Evolutionary conservation across 2,113 vertebrate genomes (phyloP).

Genomic region (Seriola aureovittata): DNA sequence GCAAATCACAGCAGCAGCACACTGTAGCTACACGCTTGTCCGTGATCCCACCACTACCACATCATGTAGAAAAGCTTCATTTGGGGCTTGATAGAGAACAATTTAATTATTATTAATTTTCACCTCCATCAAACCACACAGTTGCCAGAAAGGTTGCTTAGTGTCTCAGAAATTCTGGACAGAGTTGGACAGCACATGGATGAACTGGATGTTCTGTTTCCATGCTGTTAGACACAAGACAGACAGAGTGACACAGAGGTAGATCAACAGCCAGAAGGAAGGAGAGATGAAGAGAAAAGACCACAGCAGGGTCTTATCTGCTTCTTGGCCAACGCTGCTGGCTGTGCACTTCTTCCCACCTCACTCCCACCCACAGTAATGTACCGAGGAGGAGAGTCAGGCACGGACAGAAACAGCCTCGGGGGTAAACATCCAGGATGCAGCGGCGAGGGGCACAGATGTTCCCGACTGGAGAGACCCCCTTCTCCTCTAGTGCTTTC

Average conservation of each 20-base stretch:
- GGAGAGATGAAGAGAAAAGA: background rate
- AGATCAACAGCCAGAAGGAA: background rate
- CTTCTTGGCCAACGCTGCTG: background rate
- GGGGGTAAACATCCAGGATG: conserved; percentile 72
- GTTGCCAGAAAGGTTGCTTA: background rate
- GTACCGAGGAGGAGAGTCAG: conserved; percentile 28
- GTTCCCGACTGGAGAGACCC: conserved; percentile 65
- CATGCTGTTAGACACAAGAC: background rate
- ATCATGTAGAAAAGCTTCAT: background rate
- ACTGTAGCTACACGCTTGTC: too few relatives aligned
- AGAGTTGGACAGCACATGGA: too few relatives aligned
- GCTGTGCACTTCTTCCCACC: conserved; percentile 18
- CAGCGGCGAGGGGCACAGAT: conserved; percentile 69
- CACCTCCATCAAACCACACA: too few relatives aligned
- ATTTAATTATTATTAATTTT: too few relatives aligned
- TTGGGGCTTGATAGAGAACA: background rate
- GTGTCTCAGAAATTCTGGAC: background rate
- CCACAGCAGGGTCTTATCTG: conserved; percentile 1
- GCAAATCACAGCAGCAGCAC: background rate
- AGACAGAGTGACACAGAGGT: background rate
- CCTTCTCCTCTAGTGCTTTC: conserved; percentile 53
- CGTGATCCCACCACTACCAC: background rate
- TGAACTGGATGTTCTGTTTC: background rate
- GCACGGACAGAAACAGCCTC: conserved; percentile 61
- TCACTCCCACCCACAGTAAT: conserved; percentile 6